Evolutionary conservation across 2,113 vertebrate genomes (phyloP).

Genomic region (Nycticebus coucang): DNA sequence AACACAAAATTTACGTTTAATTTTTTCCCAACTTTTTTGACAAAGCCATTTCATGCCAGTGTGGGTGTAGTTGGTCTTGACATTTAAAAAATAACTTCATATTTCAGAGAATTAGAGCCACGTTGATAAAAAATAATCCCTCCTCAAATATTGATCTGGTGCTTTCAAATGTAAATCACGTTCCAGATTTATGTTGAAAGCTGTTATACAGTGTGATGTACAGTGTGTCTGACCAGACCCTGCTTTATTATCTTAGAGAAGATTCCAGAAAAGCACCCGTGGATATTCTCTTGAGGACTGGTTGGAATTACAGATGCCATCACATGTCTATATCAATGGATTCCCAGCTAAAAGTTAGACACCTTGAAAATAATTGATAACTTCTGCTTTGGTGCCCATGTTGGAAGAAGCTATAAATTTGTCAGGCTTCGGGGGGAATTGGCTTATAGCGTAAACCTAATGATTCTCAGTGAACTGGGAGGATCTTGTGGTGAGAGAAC

Average conservation of each 20-base stretch:
- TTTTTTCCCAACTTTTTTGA: constrained; percentile 80
- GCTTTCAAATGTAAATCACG: constrained; percentile 81
- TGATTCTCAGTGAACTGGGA: constrained; percentile 78
- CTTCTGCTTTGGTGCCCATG: constrained; percentile 67
- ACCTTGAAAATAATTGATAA: constrained; percentile 81
- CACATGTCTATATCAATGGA: constrained; percentile 60
- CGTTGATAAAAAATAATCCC: constrained; percentile 79
- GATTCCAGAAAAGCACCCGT: constrained; percentile 62
- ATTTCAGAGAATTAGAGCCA: constrained; percentile 76
- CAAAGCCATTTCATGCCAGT: constrained; percentile 71
- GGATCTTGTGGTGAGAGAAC: constrained; percentile 59
- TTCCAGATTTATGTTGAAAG: constrained; percentile 78
- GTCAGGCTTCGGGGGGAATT: constrained; percentile 75
- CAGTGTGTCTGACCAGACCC: constrained; percentile 54
- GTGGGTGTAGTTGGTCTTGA: constrained; percentile 73
- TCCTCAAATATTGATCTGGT: constrained; percentile 79
- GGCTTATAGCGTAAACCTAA: constrained; percentile 77
- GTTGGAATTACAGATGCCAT: constrained; percentile 73
- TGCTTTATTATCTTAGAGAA: constrained; percentile 76
- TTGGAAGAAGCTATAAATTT: constrained; percentile 82
- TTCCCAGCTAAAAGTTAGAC: constrained; percentile 73
- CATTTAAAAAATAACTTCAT: constrained; percentile 82
- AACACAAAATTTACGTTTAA: constrained; percentile 85
- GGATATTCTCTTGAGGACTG: constrained; percentile 65
- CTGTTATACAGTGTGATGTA: constrained; percentile 61